Conservation (phyloP, 2,797 vertebrate species). For the Cossypha polioptera region DNA sequence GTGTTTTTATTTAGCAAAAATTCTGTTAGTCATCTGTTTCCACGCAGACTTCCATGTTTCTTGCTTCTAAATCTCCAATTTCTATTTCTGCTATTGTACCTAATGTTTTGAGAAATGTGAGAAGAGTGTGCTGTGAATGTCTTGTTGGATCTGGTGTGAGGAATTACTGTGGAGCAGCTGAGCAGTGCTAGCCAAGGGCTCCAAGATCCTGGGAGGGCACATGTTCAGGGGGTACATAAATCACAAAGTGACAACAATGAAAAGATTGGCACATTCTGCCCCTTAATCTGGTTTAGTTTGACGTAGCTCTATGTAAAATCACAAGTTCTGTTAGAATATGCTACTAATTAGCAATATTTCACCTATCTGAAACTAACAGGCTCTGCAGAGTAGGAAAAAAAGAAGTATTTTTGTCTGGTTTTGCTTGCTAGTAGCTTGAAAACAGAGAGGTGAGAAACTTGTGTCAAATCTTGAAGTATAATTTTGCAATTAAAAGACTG, state of each 20-base stretch:
- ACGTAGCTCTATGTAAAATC: background rate
- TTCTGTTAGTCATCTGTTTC: background rate
- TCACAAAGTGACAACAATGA: background rate
- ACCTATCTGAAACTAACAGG: background rate
- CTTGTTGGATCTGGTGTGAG: background rate
- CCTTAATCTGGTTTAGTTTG: background rate
- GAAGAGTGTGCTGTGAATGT: background rate
- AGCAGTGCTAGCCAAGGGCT: background rate
- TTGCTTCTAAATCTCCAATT: background rate
- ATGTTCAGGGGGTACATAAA: background rate
- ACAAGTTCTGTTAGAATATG: background rate
- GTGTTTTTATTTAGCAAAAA: background rate
- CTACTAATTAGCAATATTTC: slow-evolving; percentile 17
- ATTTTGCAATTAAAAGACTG: slow-evolving; percentile 45
- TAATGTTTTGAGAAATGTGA: slow-evolving; percentile 13
- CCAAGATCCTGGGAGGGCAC: background rate
- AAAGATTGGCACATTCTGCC: background rate
- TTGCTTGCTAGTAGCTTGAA: background rate
- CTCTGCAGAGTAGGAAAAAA: background rate
- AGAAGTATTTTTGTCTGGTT: background rate
- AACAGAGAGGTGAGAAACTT: slow-evolving; percentile 28
- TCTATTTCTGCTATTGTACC: background rate
- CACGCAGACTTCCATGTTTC: background rate
- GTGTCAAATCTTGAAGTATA: background rate
- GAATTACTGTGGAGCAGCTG: background rate